Base-by-base conservation (phyloP, 2,888 invertebrate species). In the Thelaira solivaga region DNA sequence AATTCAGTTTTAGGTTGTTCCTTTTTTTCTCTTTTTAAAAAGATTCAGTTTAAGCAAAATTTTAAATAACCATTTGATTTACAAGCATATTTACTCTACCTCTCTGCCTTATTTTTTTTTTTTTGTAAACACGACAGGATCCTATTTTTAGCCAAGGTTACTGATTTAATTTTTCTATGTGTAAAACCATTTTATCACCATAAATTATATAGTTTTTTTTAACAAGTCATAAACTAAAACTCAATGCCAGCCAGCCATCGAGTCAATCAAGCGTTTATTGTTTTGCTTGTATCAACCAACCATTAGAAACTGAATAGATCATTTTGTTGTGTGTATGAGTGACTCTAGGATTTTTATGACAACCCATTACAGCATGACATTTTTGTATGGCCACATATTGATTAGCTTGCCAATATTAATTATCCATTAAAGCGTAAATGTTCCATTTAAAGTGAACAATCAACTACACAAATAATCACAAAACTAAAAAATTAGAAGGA, bases 381-480 rank as follows among this genome's bases (percentile, higher is more conserved):
- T 81, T 76, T 45, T 45, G 10, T 41, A 62, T 31, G 62, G 53
- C 65, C 69, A 45, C 62, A 20, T 36, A 61, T 73, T 79, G 51
- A 62, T 72, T 68, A 55, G 65, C 53, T 81, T 84, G 81, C 83
- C 85, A 82, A 85, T 86, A n/a, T n/a, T n/a, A 85, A 86, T 86
- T 85, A 85, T 85, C 81, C 85, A 85, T 86, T 85, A 84, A 85
- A 85, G 84, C 85, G 83, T 85, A 83, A 85, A 86, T 84, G 82
- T 84, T 81, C 57, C 45, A 20, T 74, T 78, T 22, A 59, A n/a
- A n/a, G n/a, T n/a, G n/a, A n/a, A n/a, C n/a, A n/a, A n/a, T n/a
- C n/a, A n/a, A n/a, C n/a, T n/a, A n/a, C n/a, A n/a, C n/a, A n/a
- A n/a, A n/a, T n/a, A n/a, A n/a, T n/a, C n/a, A n/a, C n/a, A n/a